Conservation (phyloP, 2,797 vertebrate genomes). For the Huso huso region DNA sequence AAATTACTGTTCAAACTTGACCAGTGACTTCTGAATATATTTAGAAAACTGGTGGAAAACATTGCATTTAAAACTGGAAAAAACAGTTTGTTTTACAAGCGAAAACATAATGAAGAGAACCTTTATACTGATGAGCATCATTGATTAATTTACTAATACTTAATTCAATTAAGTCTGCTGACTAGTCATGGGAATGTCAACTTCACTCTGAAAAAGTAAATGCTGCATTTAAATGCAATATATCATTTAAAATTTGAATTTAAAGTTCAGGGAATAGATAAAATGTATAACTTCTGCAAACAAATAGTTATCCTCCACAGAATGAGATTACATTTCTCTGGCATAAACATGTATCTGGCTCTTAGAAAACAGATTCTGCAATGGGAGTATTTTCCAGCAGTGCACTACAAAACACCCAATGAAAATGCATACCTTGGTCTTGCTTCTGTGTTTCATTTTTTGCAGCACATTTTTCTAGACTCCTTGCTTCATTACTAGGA, state of each 20-base stretch:
- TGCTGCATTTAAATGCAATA: no score
- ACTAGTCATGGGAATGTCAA: slow-evolving; percentile 1
- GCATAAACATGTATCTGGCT: no score
- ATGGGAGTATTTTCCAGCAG: no score
- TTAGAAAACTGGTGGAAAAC: background rate
- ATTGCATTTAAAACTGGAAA: background rate
- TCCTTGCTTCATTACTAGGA: slow-evolving; percentile 62
- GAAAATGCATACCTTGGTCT: slow-evolving; percentile 58
- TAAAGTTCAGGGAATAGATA: no score
- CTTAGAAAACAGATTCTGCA: no score
- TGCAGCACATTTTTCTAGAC: slow-evolving; percentile 53
- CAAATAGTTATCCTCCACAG: no score
- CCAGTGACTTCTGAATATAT: no score
- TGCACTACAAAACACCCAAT: background rate
- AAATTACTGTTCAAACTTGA: no score
- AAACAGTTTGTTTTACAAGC: slow-evolving; percentile 8
- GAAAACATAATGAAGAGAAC: slow-evolving; percentile 16
- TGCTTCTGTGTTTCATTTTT: slow-evolving; percentile 57
- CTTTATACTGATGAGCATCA: slow-evolving; percentile 10
- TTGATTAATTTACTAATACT: slow-evolving; percentile 21
- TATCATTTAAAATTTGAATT: no score
- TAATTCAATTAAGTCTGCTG: slow-evolving; percentile 23
- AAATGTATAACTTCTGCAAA: no score
- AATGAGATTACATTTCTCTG: no score
- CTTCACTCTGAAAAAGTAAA: no score